Percentiles rank a stretch among this genome's conserved stretches.
Evolutionary conservation across 2,797 vertebrate species (phyloP).

Genomic region (Garrulus glandarius): DNA sequence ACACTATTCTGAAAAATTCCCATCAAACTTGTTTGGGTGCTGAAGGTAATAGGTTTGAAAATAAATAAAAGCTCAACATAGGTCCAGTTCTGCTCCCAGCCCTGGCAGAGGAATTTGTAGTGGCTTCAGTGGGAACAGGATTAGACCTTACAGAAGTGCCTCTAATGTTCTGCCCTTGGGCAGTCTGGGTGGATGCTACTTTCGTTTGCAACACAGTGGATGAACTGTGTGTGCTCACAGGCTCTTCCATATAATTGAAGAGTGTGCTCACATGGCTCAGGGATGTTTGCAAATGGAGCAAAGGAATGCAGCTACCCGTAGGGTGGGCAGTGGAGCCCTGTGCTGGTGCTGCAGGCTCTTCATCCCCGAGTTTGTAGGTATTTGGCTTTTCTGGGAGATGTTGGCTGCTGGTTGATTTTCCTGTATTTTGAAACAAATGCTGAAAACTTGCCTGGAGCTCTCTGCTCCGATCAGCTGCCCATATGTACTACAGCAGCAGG

Average conservation of each 20-base stretch:
- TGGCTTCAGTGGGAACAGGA: neutral
- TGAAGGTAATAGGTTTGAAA: neutral
- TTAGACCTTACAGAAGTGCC: neutral
- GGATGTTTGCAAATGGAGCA: neutral
- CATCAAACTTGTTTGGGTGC: neutral
- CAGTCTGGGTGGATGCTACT: neutral
- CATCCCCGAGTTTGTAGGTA: accelerated
- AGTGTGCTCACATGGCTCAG: neutral
- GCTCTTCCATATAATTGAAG: neutral
- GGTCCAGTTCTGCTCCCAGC: neutral
- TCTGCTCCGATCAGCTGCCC: neutral
- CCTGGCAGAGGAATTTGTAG: neutral
- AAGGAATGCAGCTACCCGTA: neutral
- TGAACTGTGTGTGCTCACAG: neutral
- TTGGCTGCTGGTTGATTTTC: neutral
- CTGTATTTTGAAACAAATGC: neutral
- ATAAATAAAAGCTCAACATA: neutral
- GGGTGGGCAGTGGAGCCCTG: neutral
- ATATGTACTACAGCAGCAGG: neutral
- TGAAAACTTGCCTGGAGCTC: neutral
- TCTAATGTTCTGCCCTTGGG: neutral
- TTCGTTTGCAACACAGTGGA: neutral
- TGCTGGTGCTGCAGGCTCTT: neutral
- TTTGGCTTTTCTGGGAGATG: neutral
- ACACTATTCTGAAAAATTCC: neutral